phyloP scores from a whole-genome alignment of 1,140 invertebrate genomes.

The Drosophila rufa region DNA sequence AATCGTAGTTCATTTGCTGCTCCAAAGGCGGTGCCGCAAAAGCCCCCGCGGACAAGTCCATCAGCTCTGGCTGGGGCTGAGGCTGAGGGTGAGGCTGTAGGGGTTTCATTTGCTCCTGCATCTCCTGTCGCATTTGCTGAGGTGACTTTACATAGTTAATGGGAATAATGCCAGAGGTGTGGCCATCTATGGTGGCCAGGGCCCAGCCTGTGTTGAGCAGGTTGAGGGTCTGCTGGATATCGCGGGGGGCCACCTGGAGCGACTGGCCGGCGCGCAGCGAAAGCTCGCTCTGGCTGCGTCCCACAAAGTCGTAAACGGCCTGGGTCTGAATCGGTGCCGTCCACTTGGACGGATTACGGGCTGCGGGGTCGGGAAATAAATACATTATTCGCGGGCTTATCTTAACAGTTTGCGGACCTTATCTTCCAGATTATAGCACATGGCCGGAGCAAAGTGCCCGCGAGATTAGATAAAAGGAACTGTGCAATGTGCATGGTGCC shows the following conservation, averaged over 20 bases:
- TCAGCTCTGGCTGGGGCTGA: slow-evolving; percentile 61
- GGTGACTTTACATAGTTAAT: slow-evolving; percentile 90
- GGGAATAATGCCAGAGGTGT: slow-evolving; percentile 91
- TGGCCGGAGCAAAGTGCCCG: slow-evolving; percentile 61
- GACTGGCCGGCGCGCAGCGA: slow-evolving; percentile 91
- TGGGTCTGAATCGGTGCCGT: slow-evolving; percentile 90
- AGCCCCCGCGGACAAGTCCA: slow-evolving; percentile 67
- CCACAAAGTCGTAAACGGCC: slow-evolving; percentile 92
- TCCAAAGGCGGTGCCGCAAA: slow-evolving; percentile 66
- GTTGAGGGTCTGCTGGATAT: slow-evolving; percentile 90
- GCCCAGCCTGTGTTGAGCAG: slow-evolving; percentile 91
- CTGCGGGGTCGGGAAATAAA: slow-evolving; percentile 77
- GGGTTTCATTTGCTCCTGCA: slow-evolving; percentile 39
- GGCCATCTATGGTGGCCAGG: slow-evolving; percentile 89
- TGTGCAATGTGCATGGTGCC: slow-evolving; percentile 54
- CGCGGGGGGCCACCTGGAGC: slow-evolving; percentile 92
- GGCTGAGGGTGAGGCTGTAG: slow-evolving; percentile 46
- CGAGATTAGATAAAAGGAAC: slow-evolving; percentile 68
- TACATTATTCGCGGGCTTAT: slow-evolving; percentile 56
- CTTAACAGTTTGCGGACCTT: slow-evolving; percentile 30
- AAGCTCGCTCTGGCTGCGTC: slow-evolving; percentile 90
- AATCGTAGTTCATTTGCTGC: slow-evolving; percentile 67
- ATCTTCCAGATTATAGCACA: slow-evolving; percentile 53
- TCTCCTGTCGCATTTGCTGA: slow-evolving; percentile 74
- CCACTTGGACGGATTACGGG: slow-evolving; percentile 89